Conservation (phyloP, 2,113 vertebrate genomes). For the Anguilla japonica region DNA sequence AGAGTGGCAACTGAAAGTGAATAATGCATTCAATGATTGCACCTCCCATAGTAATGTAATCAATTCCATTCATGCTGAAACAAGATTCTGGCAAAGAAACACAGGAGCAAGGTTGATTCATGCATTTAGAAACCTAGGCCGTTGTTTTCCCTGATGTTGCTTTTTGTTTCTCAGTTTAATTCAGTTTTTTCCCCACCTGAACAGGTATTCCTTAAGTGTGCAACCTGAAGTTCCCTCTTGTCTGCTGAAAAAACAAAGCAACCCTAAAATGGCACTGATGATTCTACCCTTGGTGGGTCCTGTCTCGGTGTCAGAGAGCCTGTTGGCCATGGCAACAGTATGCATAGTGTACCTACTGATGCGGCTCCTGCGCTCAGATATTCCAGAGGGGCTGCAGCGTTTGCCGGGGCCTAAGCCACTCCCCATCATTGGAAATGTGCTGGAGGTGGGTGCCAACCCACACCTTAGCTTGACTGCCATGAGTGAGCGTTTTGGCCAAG, state of each 20-base stretch:
- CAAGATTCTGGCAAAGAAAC: constrained; percentile 8
- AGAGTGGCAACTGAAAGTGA: neutral
- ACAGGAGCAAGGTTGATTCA: neutral
- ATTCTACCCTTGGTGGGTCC: constrained; percentile 60
- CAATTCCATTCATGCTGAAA: constrained; percentile 20
- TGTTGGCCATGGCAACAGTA: constrained; percentile 64
- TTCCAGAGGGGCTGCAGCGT: constrained; percentile 74
- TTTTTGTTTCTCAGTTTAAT: neutral
- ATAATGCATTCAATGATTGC: neutral
- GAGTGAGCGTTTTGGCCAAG: constrained; percentile 75
- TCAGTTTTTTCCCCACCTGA: constrained; percentile 27
- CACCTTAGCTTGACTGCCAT: constrained; percentile 78
- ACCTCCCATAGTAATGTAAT: constrained; percentile 3
- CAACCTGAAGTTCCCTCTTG: constrained; percentile 27
- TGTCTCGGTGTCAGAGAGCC: constrained; percentile 68
- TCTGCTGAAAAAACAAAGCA: constrained; percentile 29
- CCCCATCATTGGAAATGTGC: constrained; percentile 79
- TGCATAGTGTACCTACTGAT: constrained; percentile 72
- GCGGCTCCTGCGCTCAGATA: constrained; percentile 43
- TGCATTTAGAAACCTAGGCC: neutral
- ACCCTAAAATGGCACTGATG: constrained; percentile 61
- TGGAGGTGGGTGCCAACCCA: constrained; percentile 72
- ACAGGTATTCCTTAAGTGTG: neutral
- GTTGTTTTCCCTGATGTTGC: neutral
- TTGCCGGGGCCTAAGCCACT: constrained; percentile 78